These are phyloP conservation scores for Streptopelia turtur DNA, from an alignment of 2,797 vertebrate genomes.

Conservation along the genomic window DNA sequence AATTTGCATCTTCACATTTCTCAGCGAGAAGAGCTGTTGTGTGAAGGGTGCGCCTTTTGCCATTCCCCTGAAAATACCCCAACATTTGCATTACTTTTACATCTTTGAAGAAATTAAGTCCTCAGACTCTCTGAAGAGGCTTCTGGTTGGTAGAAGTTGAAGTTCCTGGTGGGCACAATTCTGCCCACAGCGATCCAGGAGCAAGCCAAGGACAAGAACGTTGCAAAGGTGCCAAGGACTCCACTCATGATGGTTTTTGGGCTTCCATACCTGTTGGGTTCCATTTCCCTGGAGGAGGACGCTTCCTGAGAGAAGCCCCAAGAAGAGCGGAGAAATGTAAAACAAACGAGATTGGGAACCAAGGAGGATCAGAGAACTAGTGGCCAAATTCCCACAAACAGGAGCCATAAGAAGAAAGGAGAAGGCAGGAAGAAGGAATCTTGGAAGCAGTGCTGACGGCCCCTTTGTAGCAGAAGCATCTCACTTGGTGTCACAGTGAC, in stretches of 20 bases:
- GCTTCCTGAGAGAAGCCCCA: neutral
- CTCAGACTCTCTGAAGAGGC: neutral
- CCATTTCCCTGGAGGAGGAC: neutral
- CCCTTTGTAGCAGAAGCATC: neutral
- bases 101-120: neutral
- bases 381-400: neutral
- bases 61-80: neutral
- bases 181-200: fast-evolving
- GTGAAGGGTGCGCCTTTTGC: neutral
- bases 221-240: no score
- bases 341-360: neutral
- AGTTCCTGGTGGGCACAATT: neutral
- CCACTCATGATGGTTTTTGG: fast-evolving
- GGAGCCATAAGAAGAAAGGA: neutral
- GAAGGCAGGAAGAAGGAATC: neutral
- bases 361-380: neutral
- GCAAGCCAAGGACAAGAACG: neutral
- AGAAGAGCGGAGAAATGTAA: neutral
- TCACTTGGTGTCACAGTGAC: neutral
- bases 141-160: fast-evolving
- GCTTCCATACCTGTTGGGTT: neutral
- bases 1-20: neutral
- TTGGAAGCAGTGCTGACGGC: neutral
- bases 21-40: neutral
- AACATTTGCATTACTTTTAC: neutral